phyloP scores from a whole-genome alignment of 2,113 vertebrate genomes.

The Daboia siamensis region DNA sequence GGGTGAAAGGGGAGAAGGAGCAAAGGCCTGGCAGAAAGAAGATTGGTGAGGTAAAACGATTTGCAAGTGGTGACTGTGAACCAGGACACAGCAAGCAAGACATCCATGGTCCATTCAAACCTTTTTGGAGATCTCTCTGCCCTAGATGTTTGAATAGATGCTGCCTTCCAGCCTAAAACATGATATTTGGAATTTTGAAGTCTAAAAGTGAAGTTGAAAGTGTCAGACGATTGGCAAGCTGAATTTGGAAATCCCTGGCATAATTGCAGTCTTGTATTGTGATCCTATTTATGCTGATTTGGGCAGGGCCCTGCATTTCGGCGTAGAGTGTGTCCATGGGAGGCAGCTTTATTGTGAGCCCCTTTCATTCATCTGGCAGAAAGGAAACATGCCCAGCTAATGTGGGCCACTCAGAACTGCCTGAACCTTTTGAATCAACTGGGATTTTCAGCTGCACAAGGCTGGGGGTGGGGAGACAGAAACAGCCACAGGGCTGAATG shows the following conservation, averaged over 20 bases:
- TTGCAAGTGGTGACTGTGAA: neutral
- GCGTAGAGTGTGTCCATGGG: neutral
- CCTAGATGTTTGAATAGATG: neutral
- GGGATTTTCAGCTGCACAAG: neutral
- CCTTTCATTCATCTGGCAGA: constrained; percentile 19
- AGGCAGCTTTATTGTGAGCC: constrained; percentile 5
- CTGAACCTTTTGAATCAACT: constrained; percentile 19
- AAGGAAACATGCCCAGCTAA: neutral
- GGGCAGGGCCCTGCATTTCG: constrained; percentile 3
- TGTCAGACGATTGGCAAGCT: neutral
- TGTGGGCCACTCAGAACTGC: neutral
- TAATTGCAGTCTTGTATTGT: neutral
- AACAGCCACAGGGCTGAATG: neutral
- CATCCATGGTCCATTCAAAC: neutral
- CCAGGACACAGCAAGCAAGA: neutral
- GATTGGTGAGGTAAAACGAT: neutral
- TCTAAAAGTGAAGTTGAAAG: constrained; percentile 4
- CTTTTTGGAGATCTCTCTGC: neutral
- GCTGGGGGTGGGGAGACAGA: neutral
- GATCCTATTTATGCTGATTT: neutral
- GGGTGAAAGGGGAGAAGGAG: neutral
- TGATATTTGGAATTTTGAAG: neutral
- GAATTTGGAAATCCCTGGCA: constrained; percentile 2
- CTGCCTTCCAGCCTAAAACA: neutral
- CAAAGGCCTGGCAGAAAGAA: neutral